Conservation (phyloP, 2,797 vertebrate genomes). For the Botia kubotai region DNA sequence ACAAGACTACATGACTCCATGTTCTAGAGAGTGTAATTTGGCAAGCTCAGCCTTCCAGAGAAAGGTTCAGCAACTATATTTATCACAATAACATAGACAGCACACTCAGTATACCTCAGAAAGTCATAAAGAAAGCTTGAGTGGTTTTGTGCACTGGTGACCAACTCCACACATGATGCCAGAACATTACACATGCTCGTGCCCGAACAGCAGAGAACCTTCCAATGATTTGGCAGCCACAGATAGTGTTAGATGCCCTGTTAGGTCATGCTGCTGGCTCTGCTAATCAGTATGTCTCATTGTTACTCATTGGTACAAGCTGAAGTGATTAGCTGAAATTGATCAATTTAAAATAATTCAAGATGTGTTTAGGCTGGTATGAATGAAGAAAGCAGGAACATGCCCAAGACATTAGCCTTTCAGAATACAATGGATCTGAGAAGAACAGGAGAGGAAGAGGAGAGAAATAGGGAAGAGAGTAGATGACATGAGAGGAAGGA, state of each 20-base stretch:
- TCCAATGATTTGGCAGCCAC: background rate
- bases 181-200: conserved; percentile 21
- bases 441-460: background rate
- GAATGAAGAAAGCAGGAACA: conserved; percentile 5
- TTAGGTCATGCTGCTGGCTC: conserved; percentile 31
- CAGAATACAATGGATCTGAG: background rate
- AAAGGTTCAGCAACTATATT: conserved; percentile 41
- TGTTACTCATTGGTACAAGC: background rate
- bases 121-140: conserved; percentile 37
- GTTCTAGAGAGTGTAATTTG: conserved; percentile 40
- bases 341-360: background rate
- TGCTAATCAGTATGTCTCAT: background rate
- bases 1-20: conserved; percentile 27
- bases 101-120: conserved; percentile 37
- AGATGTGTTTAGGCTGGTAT: background rate
- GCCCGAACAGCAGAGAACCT: background rate
- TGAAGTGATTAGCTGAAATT: conserved; percentile 9
- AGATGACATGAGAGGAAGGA: background rate
- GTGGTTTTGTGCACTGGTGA: conserved; percentile 31
- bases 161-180: background rate
- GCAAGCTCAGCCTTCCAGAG: conserved; percentile 20
- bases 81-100: conserved; percentile 40
- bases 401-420: conserved; percentile 7
- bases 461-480: background rate
- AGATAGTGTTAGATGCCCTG: conserved; percentile 23